Conservation (phyloP, 2,888 invertebrate genomes). For the Camponotus fellah region DNA sequence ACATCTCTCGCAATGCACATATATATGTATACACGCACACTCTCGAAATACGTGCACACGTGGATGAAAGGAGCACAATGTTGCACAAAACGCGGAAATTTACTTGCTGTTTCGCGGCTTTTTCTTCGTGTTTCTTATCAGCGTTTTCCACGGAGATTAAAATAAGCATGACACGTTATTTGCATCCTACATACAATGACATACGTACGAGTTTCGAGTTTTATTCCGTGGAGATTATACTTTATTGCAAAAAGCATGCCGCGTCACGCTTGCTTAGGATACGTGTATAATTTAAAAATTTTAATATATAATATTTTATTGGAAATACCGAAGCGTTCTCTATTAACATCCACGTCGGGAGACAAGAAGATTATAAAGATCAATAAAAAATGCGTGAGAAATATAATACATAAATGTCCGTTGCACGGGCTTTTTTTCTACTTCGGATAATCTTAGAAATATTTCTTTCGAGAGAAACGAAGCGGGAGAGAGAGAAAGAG, state of each 20-base stretch:
- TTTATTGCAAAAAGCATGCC: background rate
- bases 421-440: constrained; percentile 3
- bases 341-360: background rate
- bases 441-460: constrained; percentile 4
- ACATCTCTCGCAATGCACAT: constrained; percentile 47
- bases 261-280: background rate
- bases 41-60: background rate
- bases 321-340: background rate
- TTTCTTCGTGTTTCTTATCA: background rate
- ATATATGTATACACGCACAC: background rate
- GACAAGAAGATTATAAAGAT: background rate
- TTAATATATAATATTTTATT: background rate
- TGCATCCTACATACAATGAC: background rate
- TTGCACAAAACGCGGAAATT: constrained; percentile 22
- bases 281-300: background rate
- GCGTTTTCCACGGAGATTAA: background rate
- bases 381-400: constrained; percentile 3
- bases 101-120: background rate
- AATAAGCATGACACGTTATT: background rate
- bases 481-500: constrained; percentile 5
- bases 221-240: background rate
- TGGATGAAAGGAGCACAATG: background rate
- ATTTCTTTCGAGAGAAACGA: constrained; percentile 28
- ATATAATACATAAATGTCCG: background rate
- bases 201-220: background rate